Evolutionary conservation across 2,888 invertebrate species (phyloP), one percentile per base, ranked within the genome.

Genomic region (Dryocosmus kuriphilus): DNA sequence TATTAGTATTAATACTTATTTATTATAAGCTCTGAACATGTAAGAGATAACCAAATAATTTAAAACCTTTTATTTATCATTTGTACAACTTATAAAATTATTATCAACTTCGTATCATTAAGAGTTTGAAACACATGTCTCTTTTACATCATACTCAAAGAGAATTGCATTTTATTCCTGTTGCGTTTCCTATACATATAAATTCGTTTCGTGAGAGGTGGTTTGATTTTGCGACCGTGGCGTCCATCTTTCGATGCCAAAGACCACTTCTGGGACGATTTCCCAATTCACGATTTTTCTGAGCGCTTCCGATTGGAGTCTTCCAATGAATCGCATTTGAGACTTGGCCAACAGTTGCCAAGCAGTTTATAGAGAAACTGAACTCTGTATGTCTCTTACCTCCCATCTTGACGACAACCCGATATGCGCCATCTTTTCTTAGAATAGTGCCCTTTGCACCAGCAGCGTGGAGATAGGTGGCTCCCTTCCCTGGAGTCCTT

Each of bases 341-440:
- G 1, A 98, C 92, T 55, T 97, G 95, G 75, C 97, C 98, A 67
- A 98, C 97, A 76, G 97, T 96, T n/a, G 97, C 98, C 96, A 98
- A 96, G 88, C 98, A 98, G 16, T 92, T 93, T 84, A 95, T 94
- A 78, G 95, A 93, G 32, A 99, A 93, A 77, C 95, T 95, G 83
- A 97, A 95, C 90, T 96, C 95, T 8, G 30, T 30, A 19, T 46
- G 30, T 38, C 94, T 93, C 89, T 98, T 98, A 2, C 97, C 97
- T 0, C 98, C 97, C 92, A 97, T 93, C 90, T 95, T 95, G 0
- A 99, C 93, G 0, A 98, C 93, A 0, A 97, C 94, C 77, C 95
- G 93, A 82, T 96, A 95, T 14, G 94, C 94, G 0, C 91, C 92
- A 77, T 96, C 94, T 89, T 95, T 96, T 55, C 95, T 92, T 7